Percentiles rank a stretch among this genome's conserved stretches.
These are phyloP conservation scores for Falco naumanni DNA, from an alignment of 2,797 vertebrate genomes.

Conservation along the genomic window DNA sequence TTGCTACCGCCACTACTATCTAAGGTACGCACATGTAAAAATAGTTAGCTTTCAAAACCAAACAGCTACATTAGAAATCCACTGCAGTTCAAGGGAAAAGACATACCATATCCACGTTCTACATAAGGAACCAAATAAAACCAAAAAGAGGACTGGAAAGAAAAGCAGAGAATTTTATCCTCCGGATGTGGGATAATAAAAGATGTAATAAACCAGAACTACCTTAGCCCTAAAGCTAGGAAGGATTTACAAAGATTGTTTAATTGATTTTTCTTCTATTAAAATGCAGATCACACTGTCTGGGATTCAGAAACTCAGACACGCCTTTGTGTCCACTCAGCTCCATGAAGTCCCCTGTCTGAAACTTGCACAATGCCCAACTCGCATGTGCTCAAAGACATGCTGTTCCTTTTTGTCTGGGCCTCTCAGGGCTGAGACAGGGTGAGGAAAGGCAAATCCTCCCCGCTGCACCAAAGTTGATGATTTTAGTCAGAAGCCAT, in stretches of 20 bases:
- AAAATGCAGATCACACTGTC: slow-evolving; percentile 81
- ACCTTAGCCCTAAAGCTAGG: slow-evolving; percentile 27
- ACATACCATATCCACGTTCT: accelerated
- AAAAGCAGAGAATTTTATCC: neutral
- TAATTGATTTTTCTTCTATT: slow-evolving; percentile 83
- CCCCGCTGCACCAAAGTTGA: neutral
- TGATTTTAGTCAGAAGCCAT: neutral
- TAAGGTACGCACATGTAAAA: neutral
- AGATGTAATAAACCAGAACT: slow-evolving; percentile 43
- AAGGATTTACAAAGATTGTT: slow-evolving; percentile 76
- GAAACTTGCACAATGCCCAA: slow-evolving; percentile 74
- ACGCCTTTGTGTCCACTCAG: slow-evolving; percentile 77
- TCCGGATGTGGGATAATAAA: neutral
- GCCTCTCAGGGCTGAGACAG: slow-evolving; percentile 36
- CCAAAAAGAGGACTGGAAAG: neutral
- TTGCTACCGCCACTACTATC: neutral
- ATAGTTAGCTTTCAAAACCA: neutral
- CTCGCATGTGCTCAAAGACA: slow-evolving; percentile 67
- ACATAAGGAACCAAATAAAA: neutral
- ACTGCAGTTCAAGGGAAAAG: neutral
- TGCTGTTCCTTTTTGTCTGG: slow-evolving; percentile 77
- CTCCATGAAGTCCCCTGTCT: slow-evolving; percentile 77
- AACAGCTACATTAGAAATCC: neutral
- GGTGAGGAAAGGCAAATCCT: slow-evolving; percentile 52
- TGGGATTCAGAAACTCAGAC: slow-evolving; percentile 77